A percentile compares a stretch with the other conserved stretches of the same genome.
phyloP scores from a whole-genome alignment of 2,113 vertebrate genomes.

The Rallus limicola region DNA sequence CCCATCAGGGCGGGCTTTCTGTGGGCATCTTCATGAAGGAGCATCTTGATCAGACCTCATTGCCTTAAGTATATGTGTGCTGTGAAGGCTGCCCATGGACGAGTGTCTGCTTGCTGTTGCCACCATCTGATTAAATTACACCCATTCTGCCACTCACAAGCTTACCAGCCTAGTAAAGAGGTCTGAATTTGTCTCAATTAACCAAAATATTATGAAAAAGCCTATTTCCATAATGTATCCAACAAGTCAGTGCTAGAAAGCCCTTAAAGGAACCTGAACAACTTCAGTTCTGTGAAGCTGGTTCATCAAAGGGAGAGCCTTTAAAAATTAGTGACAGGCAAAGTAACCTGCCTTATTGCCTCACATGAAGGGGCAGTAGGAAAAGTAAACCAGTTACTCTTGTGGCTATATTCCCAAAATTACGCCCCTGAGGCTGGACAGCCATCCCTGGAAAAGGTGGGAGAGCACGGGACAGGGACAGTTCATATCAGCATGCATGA shows the following conservation, averaged over 20 bases:
- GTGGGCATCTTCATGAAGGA: neutral
- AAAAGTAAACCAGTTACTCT: neutral
- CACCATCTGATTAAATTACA: neutral
- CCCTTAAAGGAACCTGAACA: neutral
- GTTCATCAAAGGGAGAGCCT: neutral
- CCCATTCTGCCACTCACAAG: neutral
- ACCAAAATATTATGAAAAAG: neutral
- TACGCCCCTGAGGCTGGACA: neutral
- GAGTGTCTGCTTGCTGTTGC: neutral
- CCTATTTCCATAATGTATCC: neutral
- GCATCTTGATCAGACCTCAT: neutral
- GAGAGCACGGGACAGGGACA: neutral
- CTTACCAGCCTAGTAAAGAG: neutral
- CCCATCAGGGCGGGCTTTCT: neutral
- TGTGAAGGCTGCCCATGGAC: fast-evolving
- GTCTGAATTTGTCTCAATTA: neutral
- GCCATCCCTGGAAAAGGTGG: neutral
- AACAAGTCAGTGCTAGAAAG: neutral
- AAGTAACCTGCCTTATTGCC: neutral
- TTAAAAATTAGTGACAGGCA: neutral
- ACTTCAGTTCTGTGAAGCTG: neutral
- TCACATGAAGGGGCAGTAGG: neutral
- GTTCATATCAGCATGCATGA: neutral
- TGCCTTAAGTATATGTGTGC: fast-evolving
- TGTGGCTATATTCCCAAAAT: neutral